Evolutionary conservation across 64 coral and sea anemone species (phyloP), one percentile per base, ranked within the genome.

Genomic region (Montipora sp.): DNA sequence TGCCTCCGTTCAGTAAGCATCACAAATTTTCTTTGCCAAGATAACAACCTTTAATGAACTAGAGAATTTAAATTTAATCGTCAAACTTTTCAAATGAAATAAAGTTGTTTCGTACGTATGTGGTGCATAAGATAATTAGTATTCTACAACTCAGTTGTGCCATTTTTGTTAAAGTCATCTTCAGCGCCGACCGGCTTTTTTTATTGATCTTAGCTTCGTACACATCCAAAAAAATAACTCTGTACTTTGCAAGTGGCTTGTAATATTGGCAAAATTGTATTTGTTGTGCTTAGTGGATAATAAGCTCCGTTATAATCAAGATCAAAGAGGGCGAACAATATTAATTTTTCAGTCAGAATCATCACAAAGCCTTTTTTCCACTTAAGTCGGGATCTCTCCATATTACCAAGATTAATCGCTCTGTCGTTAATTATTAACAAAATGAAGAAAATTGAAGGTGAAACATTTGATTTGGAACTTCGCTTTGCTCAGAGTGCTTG

Each of bases 51-150:
- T 46, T 48, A 47, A 19, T 69, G 81, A 85, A 85, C 81, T 71
- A 85, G 49, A 85, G 71, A 18, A 70, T 69, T n/a, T 85, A 85
- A 85, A 85, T 85, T 85, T 68, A 71, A 72, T 72, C 46, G 47
- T 44, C 61, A 83, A 85, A 85, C 65, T 68, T 22, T 68, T 85
- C 19, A 85, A 85, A 21, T 70, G 19, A 85, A 71, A 85, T 85
- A 16, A 43, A 85, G 48, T 85, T 85, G 65, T 85, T 71, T 85
- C 47, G 19, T 70, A 49, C 61, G 13, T 12, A 22, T 68, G 65
- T 72, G n/a, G 11, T 85, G 27, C 82, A 23, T 72, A 50, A 85
- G 82, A 48, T 20, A 85, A 51, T 72, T 71, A n/a, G 71, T 49
- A 85, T 72, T 68, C 10, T 69, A 23, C n/a, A 72, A 47, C 43